Conservation (phyloP, 2,113 vertebrate species). For the Urocynchramus pylzowi region DNA sequence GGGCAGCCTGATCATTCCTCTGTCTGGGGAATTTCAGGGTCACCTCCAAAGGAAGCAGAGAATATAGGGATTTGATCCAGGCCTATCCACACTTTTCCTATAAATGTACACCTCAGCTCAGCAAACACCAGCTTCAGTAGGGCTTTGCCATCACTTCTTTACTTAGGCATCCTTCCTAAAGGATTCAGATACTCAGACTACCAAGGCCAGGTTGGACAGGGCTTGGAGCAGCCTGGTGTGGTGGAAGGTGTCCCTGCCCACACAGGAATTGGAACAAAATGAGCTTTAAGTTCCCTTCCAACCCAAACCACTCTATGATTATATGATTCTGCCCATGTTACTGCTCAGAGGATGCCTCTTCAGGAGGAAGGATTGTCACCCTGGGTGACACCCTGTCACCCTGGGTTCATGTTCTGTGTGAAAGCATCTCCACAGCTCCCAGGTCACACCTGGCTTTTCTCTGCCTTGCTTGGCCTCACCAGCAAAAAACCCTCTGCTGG, state of each 20-base stretch:
- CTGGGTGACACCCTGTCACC: fast-evolving
- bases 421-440: background rate
- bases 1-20: background rate
- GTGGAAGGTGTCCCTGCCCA: background rate
- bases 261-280: fast-evolving
- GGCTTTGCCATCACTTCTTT: background rate
- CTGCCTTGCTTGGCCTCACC: background rate
- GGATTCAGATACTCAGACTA: fast-evolving
- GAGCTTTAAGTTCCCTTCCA: background rate
- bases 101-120: background rate
- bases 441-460: background rate
- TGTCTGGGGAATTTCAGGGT: background rate
- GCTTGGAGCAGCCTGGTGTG: background rate
- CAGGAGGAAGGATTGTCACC: too few relatives aligned
- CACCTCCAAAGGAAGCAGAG: background rate
- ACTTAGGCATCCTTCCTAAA: background rate
- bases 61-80: background rate
- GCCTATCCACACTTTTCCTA: background rate
- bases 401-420: fast-evolving
- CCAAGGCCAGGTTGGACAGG: background rate
- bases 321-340: fast-evolving
- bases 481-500: background rate
- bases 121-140: background rate
- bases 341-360: background rate
- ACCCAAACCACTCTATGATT: background rate